Conservation (phyloP, 2,797 vertebrate species). For the Sphenopsis melanotis region DNA sequence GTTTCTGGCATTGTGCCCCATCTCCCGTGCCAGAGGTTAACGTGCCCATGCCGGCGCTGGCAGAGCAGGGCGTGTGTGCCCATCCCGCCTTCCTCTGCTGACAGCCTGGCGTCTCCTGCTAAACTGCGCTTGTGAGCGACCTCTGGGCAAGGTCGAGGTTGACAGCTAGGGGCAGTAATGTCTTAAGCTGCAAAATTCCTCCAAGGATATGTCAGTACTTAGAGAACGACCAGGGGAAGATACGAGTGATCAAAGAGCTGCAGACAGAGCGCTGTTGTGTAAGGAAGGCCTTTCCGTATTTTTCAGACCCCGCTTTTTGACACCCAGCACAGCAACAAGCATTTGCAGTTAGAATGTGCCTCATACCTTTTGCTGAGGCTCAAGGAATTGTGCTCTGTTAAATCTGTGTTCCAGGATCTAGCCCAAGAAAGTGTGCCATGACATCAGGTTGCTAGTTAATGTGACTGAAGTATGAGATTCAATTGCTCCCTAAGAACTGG, state of each 20-base stretch:
- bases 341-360: background rate
- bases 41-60: accelerated
- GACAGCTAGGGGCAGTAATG: background rate
- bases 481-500: background rate
- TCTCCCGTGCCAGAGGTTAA: background rate
- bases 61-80: background rate
- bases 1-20: background rate
- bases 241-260: background rate
- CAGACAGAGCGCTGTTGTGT: background rate
- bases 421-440: background rate
- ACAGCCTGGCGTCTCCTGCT: background rate
- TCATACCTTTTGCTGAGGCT: background rate
- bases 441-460: background rate
- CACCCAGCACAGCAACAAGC: background rate
- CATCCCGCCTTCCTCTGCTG: background rate
- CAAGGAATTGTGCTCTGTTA: background rate
- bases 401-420: background rate
- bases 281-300: background rate
- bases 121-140: background rate
- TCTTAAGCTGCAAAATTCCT: background rate
- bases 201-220: background rate
- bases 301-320: background rate
- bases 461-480: background rate
- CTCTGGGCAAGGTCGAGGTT: background rate
- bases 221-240: background rate